A percentile compares a stretch with the other conserved stretches of the same genome.
phyloP scores from a whole-genome alignment of 2,797 vertebrate genomes.

The Gymnodraco acuticeps region DNA sequence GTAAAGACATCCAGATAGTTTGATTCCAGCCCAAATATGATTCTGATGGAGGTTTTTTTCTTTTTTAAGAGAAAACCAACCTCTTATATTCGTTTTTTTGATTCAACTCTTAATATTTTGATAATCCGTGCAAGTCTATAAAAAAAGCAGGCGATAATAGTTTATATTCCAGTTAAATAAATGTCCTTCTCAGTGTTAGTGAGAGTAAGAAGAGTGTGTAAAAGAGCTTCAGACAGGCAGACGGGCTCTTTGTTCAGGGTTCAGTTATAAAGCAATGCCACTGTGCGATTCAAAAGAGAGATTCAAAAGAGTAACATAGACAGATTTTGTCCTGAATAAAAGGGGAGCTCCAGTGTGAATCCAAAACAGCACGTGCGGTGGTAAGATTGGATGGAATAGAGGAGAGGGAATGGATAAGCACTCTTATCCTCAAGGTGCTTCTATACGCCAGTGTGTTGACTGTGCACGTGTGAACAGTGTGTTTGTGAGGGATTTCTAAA shows the following conservation, averaged over 20 bases:
- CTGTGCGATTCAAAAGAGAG: constrained; percentile 54
- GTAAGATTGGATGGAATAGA: constrained; percentile 60
- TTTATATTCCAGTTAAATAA: constrained; percentile 30
- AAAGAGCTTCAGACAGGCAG: constrained; percentile 40
- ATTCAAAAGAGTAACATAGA: constrained; percentile 60
- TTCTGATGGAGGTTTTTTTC: not conserved
- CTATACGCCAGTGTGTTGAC: constrained; percentile 50
- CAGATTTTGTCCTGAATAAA: constrained; percentile 62
- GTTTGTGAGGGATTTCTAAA: constrained; percentile 59
- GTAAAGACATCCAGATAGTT: constrained; percentile 31
- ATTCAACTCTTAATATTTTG: not conserved
- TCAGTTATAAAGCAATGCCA: constrained; percentile 57
- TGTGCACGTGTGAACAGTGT: constrained; percentile 33
- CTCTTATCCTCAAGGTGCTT: constrained; percentile 56
- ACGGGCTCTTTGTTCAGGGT: constrained; percentile 55
- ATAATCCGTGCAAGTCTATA: not conserved
- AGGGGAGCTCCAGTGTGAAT: constrained; percentile 48
- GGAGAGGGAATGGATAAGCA: constrained; percentile 53
- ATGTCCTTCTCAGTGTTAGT: constrained; percentile 30
- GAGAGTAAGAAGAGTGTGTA: constrained; percentile 17
- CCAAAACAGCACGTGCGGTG: constrained; percentile 53
- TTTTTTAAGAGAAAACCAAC: not conserved
- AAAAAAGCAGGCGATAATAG: constrained; percentile 15
- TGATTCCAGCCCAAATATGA: constrained; percentile 26
- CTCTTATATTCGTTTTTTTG: constrained; percentile 6